phyloP scores from a whole-genome alignment of 2,888 invertebrate genomes.

The Tricholauxania praeusta region DNA sequence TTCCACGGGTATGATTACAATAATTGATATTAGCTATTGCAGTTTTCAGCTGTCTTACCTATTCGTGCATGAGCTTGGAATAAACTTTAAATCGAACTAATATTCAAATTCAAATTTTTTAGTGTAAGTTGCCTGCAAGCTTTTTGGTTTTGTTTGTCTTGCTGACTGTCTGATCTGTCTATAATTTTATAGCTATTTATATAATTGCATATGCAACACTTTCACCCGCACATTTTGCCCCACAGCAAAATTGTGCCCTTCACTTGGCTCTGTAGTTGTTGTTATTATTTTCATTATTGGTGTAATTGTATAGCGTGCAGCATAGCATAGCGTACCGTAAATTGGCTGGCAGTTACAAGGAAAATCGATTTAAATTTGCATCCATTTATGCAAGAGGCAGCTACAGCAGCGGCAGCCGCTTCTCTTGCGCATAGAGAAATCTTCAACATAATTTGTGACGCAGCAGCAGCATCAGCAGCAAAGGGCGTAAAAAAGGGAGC shows the following conservation, averaged over 20 bases:
- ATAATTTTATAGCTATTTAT: conserved; percentile 32
- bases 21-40: too few species aligned
- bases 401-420: background rate
- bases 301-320: too few species aligned
- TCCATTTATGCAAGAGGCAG: conserved; percentile 6
- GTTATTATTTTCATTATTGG: conserved; percentile 2
- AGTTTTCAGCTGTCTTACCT: too few species aligned
- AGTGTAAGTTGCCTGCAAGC: too few species aligned
- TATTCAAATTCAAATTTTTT: too few species aligned
- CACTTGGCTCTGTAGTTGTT: background rate
- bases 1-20: too few species aligned
- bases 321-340: conserved; percentile 21
- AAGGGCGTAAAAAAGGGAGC: background rate
- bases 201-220: conserved; percentile 35
- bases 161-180: background rate
- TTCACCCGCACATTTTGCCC: background rate
- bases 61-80: too few species aligned
- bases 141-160: background rate
- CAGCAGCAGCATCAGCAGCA: background rate
- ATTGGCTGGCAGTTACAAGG: conserved; percentile 32
- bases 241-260: background rate
- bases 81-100: too few species aligned
- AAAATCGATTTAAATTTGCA: conserved; percentile 38
- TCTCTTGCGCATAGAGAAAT: background rate
- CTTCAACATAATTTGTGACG: background rate